Evolutionary conservation across 2,888 invertebrate species (phyloP).

Genomic region (Myopa tessellatipennis): DNA sequence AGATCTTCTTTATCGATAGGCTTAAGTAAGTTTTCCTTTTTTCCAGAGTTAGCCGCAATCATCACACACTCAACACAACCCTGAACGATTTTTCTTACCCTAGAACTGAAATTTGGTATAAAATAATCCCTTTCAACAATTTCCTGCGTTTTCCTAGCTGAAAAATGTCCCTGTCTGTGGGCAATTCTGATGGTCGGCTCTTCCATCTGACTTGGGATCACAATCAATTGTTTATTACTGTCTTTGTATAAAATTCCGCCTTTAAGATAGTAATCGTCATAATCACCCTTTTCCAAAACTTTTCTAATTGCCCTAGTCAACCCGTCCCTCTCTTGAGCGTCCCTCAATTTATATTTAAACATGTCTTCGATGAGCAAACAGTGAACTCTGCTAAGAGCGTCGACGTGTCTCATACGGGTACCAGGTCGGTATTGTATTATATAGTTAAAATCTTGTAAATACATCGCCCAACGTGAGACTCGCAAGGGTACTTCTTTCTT

Average conservation of each 20-base stretch:
- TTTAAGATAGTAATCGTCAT: slow-evolving; percentile 39
- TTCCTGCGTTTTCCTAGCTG: slow-evolving; percentile 47
- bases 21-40: slow-evolving; percentile 34
- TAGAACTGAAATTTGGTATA: slow-evolving; percentile 30
- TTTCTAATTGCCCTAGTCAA: slow-evolving; percentile 36
- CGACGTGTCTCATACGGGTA: slow-evolving; percentile 42
- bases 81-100: slow-evolving; percentile 20
- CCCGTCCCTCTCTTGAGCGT: background rate
- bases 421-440: slow-evolving; percentile 48
- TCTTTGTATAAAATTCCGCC: slow-evolving; percentile 35
- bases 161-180: slow-evolving; percentile 55
- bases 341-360: slow-evolving; percentile 33
- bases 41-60: slow-evolving; percentile 28
- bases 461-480: slow-evolving; percentile 51
- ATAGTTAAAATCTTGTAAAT: slow-evolving; percentile 49
- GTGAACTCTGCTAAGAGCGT: slow-evolving; percentile 32
- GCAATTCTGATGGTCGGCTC: slow-evolving; percentile 57
- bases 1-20: slow-evolving; percentile 35
- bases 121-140: slow-evolving; percentile 36
- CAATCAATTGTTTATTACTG: slow-evolving; percentile 31
- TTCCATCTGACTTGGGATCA: slow-evolving; percentile 49
- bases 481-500: slow-evolving; percentile 45
- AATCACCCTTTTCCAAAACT: slow-evolving; percentile 11
- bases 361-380: slow-evolving; percentile 29
- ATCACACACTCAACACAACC: slow-evolving; percentile 36